phyloP scores from a whole-genome alignment of 2,113 vertebrate genomes.

The Xerus inauris region DNA sequence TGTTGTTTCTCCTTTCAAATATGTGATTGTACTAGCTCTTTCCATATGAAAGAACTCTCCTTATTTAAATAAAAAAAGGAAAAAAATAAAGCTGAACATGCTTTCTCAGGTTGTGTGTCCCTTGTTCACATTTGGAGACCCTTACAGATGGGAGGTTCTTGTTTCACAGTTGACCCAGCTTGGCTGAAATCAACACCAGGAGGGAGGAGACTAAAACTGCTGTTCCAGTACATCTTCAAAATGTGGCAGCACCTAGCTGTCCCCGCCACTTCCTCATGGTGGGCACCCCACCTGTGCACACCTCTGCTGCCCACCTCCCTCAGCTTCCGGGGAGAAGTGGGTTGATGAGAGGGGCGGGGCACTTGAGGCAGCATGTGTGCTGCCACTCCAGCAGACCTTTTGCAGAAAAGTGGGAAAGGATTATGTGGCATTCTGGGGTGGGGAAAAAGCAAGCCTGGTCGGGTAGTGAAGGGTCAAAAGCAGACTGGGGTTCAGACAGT shows the following conservation, averaged over 20 bases:
- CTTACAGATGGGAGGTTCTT: background rate
- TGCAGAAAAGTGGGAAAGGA: background rate
- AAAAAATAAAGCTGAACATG: conserved; percentile 91
- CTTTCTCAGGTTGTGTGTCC: conserved; percentile 86
- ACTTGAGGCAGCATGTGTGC: background rate
- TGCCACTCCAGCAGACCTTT: background rate
- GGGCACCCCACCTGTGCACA: background rate
- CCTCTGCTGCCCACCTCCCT: background rate
- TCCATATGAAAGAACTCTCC: conserved; percentile 95
- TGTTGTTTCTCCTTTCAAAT: conserved; percentile 96
- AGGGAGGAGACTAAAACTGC: background rate
- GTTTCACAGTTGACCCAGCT: fast-evolving
- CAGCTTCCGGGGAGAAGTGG: background rate
- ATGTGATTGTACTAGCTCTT: conserved; percentile 97
- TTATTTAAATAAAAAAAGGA: conserved; percentile 93
- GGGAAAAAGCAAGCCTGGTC: background rate
- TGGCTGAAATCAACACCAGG: too few relatives aligned
- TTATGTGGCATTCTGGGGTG: too few relatives aligned
- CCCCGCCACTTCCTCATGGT: too few relatives aligned
- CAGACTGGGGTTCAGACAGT: background rate
- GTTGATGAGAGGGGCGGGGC: background rate
- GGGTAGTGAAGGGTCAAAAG: background rate
- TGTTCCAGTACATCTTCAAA: background rate
- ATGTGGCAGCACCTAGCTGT: fast-evolving
- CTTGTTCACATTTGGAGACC: background rate